A percentile compares a stretch with the other conserved stretches of the same genome.
Conservation (phyloP, 2,113 vertebrate genomes). For the Cochlearius cochlearius region DNA sequence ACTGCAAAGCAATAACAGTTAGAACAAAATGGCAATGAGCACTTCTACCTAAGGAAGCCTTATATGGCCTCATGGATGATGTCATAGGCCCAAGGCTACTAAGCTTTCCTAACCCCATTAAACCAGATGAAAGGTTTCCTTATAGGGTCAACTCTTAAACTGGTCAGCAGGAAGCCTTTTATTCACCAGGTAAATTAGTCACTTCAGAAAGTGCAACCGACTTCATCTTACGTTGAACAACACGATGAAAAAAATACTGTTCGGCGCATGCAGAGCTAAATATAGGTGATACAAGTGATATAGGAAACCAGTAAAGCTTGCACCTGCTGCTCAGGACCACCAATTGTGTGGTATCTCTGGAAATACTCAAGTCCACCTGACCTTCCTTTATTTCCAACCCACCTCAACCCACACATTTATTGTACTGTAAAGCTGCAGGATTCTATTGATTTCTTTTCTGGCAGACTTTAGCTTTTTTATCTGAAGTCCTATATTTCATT, state of each 20-base stretch:
- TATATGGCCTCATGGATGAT: rapidly evolving
- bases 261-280: rapidly evolving
- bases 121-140: neutral
- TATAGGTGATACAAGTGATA: neutral
- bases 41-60: neutral
- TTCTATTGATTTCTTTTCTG: neutral
- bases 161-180: neutral
- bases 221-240: neutral
- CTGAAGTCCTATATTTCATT: neutral
- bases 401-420: neutral
- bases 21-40: neutral
- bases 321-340: neutral
- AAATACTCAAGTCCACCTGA: neutral
- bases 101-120: neutral
- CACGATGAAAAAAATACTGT: neutral
- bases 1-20: neutral
- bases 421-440: neutral
- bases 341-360: neutral
- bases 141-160: neutral
- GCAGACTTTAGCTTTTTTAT: neutral
- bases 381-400: neutral
- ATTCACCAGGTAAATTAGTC: neutral
- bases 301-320: neutral
- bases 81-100: neutral
- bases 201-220: neutral